Percentiles rank a stretch among this genome's conserved stretches.
phyloP scores from a whole-genome alignment of 2,113 vertebrate species.

The Paedocypris sp. region DNA sequence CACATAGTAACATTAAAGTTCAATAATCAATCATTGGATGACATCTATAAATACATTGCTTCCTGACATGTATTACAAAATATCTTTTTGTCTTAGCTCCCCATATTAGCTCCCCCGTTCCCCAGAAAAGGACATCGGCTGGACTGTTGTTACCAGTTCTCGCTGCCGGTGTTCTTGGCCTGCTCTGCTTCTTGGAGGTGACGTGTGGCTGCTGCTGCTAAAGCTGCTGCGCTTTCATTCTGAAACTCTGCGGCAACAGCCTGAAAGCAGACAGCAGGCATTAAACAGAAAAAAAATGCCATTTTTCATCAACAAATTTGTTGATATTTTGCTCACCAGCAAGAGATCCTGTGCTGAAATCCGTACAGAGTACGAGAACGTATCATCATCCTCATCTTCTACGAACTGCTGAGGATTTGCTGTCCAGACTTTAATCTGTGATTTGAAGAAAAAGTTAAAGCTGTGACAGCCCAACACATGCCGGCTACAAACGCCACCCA shows the following conservation, averaged over 20 bases:
- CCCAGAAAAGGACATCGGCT: not conserved
- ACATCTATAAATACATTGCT: no score
- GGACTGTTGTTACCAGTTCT: conserved; percentile 75
- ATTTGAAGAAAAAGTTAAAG: not conserved
- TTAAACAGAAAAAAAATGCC: not conserved
- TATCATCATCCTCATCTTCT: conserved; percentile 96
- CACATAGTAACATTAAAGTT: no score
- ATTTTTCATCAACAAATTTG: not conserved
- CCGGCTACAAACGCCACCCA: not conserved
- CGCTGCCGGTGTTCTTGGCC: conserved; percentile 68
- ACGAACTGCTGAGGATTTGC: conserved; percentile 96
- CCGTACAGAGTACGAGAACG: conserved; percentile 94
- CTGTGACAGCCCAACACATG: not conserved
- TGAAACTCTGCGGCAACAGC: conserved; percentile 94
- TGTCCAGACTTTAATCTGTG: conserved; percentile 92
- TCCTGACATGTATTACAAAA: no score
- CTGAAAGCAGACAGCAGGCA: conserved; percentile 46
- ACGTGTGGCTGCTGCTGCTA: conserved; percentile 87
- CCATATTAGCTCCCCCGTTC: no score
- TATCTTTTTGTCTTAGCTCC: no score
- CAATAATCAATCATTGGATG: no score
- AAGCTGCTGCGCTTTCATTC: conserved; percentile 87
- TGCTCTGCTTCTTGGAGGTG: conserved; percentile 95
- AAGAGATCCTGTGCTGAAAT: conserved; percentile 93
- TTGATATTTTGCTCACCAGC: conserved; percentile 64